phyloP scores from a whole-genome alignment of 2,113 vertebrate genomes.

The Forbesichthys agassizii region DNA sequence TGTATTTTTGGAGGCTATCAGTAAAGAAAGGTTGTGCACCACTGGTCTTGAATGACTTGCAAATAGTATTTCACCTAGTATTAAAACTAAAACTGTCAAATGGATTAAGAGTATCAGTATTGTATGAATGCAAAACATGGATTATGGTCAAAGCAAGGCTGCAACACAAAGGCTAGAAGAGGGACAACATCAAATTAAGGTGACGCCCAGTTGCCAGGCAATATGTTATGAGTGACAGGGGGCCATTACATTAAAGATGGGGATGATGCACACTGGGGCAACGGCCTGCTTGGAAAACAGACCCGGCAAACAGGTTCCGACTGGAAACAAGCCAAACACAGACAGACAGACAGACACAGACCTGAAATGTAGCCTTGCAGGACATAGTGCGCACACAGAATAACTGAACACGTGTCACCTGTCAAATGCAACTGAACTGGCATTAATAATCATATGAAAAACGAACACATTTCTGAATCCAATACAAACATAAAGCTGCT shows the following conservation, averaged over 20 bases:
- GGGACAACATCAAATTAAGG: constrained; percentile 19
- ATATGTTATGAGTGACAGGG: constrained; percentile 9
- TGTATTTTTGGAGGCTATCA: too few relatives aligned
- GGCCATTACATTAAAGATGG: constrained; percentile 69
- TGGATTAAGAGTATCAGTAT: constrained; percentile 1
- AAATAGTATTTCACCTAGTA: too few relatives aligned
- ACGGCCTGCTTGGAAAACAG: constrained; percentile 54
- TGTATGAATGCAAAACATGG: constrained; percentile 10
- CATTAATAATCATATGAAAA: too few relatives aligned
- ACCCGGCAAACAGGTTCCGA: constrained; percentile 71
- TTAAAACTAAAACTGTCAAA: too few relatives aligned
- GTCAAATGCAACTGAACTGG: too few relatives aligned
- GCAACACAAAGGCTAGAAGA: background rate
- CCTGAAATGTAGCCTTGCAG: background rate
- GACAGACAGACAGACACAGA: constrained; percentile 47
- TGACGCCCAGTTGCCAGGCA: background rate
- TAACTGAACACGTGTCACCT: too few relatives aligned
- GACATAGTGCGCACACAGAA: background rate
- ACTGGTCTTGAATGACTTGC: too few relatives aligned
- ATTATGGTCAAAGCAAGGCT: constrained; percentile 32
- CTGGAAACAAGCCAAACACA: constrained; percentile 61
- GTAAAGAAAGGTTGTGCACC: too few relatives aligned
- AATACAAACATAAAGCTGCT: too few relatives aligned
- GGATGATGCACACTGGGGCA: constrained; percentile 70
- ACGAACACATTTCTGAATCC: too few relatives aligned